Base-by-base conservation (phyloP, 2,888 invertebrate species). In the Stenolophus ochropezus region DNA sequence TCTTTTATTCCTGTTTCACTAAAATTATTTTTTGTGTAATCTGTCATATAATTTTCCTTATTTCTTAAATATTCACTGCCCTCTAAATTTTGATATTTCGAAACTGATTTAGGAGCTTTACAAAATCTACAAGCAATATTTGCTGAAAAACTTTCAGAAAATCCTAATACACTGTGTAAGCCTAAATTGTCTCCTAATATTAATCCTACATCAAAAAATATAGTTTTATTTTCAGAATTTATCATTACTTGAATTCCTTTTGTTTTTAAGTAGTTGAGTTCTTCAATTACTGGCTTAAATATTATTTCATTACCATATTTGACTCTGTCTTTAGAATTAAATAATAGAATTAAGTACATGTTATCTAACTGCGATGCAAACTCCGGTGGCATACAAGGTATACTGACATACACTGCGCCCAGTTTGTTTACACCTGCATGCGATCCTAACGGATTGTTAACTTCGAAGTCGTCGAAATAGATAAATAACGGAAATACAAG, bases 121-220 rank as follows among this genome's bases (percentile, higher is more conserved):
- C 82, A 83, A 53, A 83, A 82, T 56, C 83, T 76, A 56, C 83
- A 83, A 61, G 42, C 82, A 56, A 69, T 82, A 18, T 74, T 81
- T 14, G 56, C 76, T 18, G 21, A 23, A 65, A 83, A 83, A 75
- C 76, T 82, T 33, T 79, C 75, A 11, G 73, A n/a, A 73, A 83
- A 83, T 0, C 83, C 83, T 16, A 81, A 56, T 5, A 82, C 20
- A 18, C n/a, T 21, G 25, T 83, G 76, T 51, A 78, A 53, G 0
- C 81, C 82, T 20, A 82, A 77, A 83, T 83, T 83, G 58, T 83
- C 83, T 14, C 82, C 83, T 65, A 73, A 33, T 51, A 83, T 69
- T 20, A 83, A 42, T 14, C 42, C 61, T 20, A 83, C 23, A 20
- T 65, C 49, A 81, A 83, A 83, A 74, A 53, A 53, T 53, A 53